Conservation (phyloP, 30 jellyfish, hydroid and myxozoan species). For the Aurelia aurita complex sp. Pacific region DNA sequence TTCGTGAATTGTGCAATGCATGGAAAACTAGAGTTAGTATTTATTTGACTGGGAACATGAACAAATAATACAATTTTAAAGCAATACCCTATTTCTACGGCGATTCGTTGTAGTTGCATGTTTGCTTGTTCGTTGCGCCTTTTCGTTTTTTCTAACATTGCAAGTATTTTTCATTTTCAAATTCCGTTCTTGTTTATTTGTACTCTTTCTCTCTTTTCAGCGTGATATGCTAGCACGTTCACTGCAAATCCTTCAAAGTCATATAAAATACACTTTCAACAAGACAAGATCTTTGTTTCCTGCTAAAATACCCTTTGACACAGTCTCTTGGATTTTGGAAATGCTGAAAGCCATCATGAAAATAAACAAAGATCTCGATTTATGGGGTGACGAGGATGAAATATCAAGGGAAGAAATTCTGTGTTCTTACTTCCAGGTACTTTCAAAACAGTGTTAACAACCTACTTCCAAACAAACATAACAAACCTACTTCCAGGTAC, state of each 20-base stretch:
- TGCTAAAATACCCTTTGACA: constrained; percentile 36
- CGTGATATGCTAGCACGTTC: constrained; percentile 30
- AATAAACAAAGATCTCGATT: constrained; percentile 35
- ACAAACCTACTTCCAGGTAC: too few species aligned
- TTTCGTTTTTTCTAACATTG: too few species aligned
- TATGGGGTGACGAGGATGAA: constrained; percentile 20
- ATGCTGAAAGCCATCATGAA: constrained; percentile 49
- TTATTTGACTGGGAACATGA: too few species aligned
- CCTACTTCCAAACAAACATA: too few species aligned
- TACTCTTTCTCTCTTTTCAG: not conserved
- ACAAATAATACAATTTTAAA: too few species aligned
- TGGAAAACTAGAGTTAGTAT: too few species aligned
- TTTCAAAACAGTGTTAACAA: not conserved
- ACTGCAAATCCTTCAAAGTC: constrained; percentile 22
- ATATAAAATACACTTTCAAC: constrained; percentile 34
- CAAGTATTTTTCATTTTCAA: not conserved
- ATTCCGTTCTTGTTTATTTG: not conserved
- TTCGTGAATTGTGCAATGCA: too few species aligned
- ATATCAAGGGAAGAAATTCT: constrained; percentile 8
- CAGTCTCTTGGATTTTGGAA: constrained; percentile 58
- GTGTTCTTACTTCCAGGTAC: constrained; percentile 29
- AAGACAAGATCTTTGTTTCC: constrained; percentile 40
- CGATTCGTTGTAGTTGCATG: not conserved
- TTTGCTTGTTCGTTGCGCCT: not conserved
- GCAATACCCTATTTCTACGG: too few species aligned